Evolutionary conservation across 2,113 vertebrate genomes (phyloP), one percentile per base, ranked within the genome.

Genomic region (Oncorhynchus kisutch): DNA sequence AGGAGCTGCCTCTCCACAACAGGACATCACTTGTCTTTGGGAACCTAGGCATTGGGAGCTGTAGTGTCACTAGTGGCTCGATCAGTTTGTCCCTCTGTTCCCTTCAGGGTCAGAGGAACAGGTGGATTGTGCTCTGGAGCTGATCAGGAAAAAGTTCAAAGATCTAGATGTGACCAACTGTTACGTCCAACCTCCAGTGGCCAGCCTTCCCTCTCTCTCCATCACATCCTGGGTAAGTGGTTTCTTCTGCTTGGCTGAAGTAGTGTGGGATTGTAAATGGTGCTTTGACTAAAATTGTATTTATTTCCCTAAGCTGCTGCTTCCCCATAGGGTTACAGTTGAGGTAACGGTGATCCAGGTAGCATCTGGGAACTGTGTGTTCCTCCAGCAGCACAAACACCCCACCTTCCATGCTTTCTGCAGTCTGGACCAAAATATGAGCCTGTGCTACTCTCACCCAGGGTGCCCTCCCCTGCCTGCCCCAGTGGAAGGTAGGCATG

Each of bases 141-240:
- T 96, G 75, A 96, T 96, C 45, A 90, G 93, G 67, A 93, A 92
- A 90, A 96, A 96, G 84, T 96, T 96, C 85, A 95, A 94, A 77
- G 95, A 96, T 69, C 85, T 96, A 82, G 92, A 91, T 86, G 91
- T 96, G 74, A 93, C 90, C 79, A 96, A 96, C 72, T 90, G 94
- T 67, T 90, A 94, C 0, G 88, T 80, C 16, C 87, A 93, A 3
- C 93, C 91, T 4, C 84, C 94, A 4, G 91, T 93, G n/a, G 85
- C 89, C 87, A 86, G 89, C 0, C 85, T 95, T n/a, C 93, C 93
- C 77, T 93, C 94, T 70, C 88, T 96, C n/a, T 93, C 94, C 0
- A 85, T 94, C 82, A 95, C 93, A 0, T 94, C 94, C 81, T 96
- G 95, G 95, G 95, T 96, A 80, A 92, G 93, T 67, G 9, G 7